These are phyloP conservation scores for Drosophila kokeensis DNA, from an alignment of 2,888 invertebrate species.

Conservation along the genomic window DNA sequence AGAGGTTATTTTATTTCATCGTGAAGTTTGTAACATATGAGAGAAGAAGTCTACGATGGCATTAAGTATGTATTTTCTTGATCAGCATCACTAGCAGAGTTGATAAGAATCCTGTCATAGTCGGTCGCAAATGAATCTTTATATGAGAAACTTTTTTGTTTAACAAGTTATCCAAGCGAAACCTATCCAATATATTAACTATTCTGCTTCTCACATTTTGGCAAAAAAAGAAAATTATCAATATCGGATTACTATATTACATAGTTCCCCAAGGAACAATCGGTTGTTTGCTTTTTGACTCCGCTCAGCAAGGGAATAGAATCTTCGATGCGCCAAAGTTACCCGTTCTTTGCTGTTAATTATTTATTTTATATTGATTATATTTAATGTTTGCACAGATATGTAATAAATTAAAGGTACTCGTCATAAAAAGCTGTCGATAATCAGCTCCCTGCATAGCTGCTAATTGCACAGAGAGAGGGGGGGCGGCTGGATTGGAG, in stretches of 20 bases:
- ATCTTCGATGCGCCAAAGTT: not conserved
- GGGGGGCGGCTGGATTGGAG: not conserved
- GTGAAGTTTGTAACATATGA: not conserved
- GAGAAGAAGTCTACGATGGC: not conserved
- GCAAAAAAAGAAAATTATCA: not conserved
- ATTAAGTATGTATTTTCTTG: not conserved
- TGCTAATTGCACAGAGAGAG: not conserved
- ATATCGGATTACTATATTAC: not conserved
- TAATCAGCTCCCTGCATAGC: not conserved
- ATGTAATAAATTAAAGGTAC: not conserved
- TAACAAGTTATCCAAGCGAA: too few relatives aligned
- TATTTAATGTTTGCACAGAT: not conserved
- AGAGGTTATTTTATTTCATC: not conserved
- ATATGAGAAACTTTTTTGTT: too few relatives aligned
- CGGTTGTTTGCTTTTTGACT: not conserved
- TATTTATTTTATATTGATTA: constrained; percentile 3
- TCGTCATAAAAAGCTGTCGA: not conserved
- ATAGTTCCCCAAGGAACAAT: not conserved
- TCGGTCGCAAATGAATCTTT: too few relatives aligned
- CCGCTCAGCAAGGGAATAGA: not conserved
- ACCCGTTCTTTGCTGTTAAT: not conserved
- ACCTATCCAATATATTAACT: not conserved
- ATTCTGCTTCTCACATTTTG: not conserved
- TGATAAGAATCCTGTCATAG: too few relatives aligned
- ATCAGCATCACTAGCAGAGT: too few relatives aligned